A percentile compares a stretch with the other conserved stretches of the same genome.
phyloP scores from a whole-genome alignment of 2,888 invertebrate genomes.

The Anthophora plumipes region DNA sequence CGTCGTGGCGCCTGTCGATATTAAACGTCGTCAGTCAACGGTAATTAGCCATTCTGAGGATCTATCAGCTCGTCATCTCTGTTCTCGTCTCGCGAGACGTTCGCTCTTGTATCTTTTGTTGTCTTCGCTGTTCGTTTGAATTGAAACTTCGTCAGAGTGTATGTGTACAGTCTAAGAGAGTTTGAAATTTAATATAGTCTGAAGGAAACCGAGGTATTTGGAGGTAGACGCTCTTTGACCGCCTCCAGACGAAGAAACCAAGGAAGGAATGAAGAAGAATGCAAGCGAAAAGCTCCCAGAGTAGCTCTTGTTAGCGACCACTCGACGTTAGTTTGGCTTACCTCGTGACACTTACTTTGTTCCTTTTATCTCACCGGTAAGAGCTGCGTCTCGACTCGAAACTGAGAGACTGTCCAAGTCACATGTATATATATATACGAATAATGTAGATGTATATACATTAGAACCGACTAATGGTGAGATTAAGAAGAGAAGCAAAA shows the following conservation, averaged over 20 bases:
- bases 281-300: slow-evolving; percentile 25
- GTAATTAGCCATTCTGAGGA: slow-evolving; percentile 55
- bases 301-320: slow-evolving; percentile 66
- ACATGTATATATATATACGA: background rate
- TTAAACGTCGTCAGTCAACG: slow-evolving; percentile 52
- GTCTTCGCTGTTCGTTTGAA: background rate
- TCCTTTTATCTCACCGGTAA: slow-evolving; percentile 39
- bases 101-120: background rate
- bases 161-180: too few species aligned
- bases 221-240: too few species aligned
- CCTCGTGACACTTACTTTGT: slow-evolving; percentile 38
- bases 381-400: slow-evolving; percentile 23
- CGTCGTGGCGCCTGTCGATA: slow-evolving; percentile 57
- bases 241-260: background rate
- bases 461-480: too few species aligned
- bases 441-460: too few species aligned
- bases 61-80: background rate
- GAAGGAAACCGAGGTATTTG: background rate
- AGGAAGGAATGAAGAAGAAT: slow-evolving; percentile 37
- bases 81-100: too few species aligned
- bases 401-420: background rate
- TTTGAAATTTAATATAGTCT: background rate
- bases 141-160: background rate
- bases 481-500: too few species aligned
- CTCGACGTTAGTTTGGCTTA: slow-evolving; percentile 58